Base-by-base conservation (phyloP, 1,140 invertebrate genomes). In the Pogonomyrmex californicus region DNA sequence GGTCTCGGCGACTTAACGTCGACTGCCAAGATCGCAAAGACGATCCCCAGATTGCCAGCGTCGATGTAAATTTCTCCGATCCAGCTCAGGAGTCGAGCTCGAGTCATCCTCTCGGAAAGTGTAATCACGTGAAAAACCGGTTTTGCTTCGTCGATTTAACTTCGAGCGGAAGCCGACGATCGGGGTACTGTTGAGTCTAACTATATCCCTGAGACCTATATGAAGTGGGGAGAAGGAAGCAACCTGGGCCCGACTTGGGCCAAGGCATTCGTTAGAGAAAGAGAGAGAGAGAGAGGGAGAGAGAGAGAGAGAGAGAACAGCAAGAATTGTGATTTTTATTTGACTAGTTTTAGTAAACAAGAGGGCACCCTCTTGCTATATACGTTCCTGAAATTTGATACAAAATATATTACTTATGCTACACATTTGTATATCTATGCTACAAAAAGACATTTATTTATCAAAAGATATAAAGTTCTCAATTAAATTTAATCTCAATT, bases 71-170 rank as follows among this genome's bases (percentile, higher is more conserved):
- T 75, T 75, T 75, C 68, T 75, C 17, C 54, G 68, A 38, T 12
- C 41, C 68, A 49, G 30, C 68, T 58, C 63, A 30, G 30, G 33
- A 82, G 38, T 60, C 82, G 7, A 38, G 17, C 7, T 9, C 60
- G 5, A n/a, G 33, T 76, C 47, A 49, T 23, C 33, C 56, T 58
- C n/a, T 63, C 44, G 36, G 23, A 49, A 70, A 44, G 49, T 60
- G 58, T 65, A 81, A 90, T 88, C 76, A 66, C 10, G 33, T 17
- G 73, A 62, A 17, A 81, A 88, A 91, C 90, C 86, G 90, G 87
- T 91, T 91, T 38, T 54, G 9, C 36, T 51, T 56, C 65, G 65
- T 7, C 41, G 33, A 76, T 49, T 44, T 79, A 73, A 54, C 38
- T 58, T 62, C n/a, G 78, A 86, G 30, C 44, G 85, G 62, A 86